phyloP scores from a whole-genome alignment of 2,113 vertebrate genomes.

The Eudyptes chrysolophus region DNA sequence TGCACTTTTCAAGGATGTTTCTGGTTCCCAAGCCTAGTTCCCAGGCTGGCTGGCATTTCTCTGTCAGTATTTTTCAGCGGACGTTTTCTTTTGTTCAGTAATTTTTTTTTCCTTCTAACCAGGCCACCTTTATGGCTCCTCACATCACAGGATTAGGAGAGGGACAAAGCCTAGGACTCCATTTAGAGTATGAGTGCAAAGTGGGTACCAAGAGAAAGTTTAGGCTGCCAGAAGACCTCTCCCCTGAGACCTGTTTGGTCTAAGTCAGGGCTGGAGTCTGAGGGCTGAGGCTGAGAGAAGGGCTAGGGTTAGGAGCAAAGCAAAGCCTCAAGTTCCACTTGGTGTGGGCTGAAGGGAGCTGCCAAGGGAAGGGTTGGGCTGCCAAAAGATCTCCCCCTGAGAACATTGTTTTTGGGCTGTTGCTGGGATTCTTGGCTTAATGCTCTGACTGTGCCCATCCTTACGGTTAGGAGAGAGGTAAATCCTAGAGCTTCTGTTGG shows the following conservation, averaged over 20 bases:
- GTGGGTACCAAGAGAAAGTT: not conserved
- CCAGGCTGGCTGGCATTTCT: not conserved
- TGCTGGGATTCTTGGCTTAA: not conserved
- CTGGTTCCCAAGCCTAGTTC: not conserved
- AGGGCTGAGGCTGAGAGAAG: not conserved
- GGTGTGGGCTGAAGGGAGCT: not conserved
- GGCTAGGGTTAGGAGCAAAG: not conserved
- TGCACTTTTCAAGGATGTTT: not conserved
- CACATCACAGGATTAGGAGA: not conserved
- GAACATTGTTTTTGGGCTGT: not conserved
- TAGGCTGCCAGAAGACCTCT: not conserved
- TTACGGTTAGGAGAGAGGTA: not conserved
- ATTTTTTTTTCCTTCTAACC: not conserved
- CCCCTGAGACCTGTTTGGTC: not conserved
- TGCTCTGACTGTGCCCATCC: not conserved
- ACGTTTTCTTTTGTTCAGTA: not conserved
- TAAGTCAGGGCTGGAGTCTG: not conserved
- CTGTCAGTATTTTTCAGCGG: not conserved
- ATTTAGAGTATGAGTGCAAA: not conserved
- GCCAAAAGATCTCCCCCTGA: not conserved
- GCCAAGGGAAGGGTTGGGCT: not conserved
- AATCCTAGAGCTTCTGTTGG: not conserved
- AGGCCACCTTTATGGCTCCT: not conserved
- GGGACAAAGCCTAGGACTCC: not conserved
- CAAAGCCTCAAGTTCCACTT: not conserved